A percentile compares a stretch with the other conserved stretches of the same genome.
Conservation (phyloP, 1,140 invertebrate species). For the Magallana ariakensis region DNA sequence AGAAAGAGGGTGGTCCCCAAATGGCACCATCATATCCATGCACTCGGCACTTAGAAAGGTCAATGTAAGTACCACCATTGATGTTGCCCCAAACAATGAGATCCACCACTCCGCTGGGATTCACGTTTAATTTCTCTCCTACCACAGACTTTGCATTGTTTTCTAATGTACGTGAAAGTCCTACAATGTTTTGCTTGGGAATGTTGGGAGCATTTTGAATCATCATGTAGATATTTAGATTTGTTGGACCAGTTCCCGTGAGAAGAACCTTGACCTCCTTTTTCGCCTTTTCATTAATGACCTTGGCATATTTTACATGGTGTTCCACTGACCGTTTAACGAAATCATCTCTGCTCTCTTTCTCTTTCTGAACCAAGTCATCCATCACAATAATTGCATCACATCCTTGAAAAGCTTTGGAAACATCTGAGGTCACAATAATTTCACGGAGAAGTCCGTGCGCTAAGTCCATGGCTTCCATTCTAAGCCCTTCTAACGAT, state of each 20-base stretch:
- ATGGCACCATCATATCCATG: constrained; percentile 77
- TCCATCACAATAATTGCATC: constrained; percentile 75
- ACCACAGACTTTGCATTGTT: constrained; percentile 76
- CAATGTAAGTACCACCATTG: constrained; percentile 71
- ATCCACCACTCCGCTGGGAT: constrained; percentile 75
- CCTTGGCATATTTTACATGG: constrained; percentile 71
- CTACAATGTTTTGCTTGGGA: constrained; percentile 74
- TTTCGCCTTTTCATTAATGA: constrained; percentile 71
- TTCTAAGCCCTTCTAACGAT: constrained; percentile 68
- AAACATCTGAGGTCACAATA: constrained; percentile 64
- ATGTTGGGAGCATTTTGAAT: constrained; percentile 72
- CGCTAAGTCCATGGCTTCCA: constrained; percentile 76
- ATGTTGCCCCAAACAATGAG: constrained; percentile 78
- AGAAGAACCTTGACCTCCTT: constrained; percentile 74
- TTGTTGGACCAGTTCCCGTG: constrained; percentile 74
- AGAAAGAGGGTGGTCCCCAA: constrained; percentile 76
- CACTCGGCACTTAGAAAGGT: constrained; percentile 70
- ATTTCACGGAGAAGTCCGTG: constrained; percentile 68
- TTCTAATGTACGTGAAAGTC: constrained; percentile 72
- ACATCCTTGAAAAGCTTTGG: constrained; percentile 75
- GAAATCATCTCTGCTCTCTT: constrained; percentile 67
- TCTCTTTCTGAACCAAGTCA: constrained; percentile 66
- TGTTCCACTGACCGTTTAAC: constrained; percentile 69
- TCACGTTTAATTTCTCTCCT: constrained; percentile 73
- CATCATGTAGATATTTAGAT: constrained; percentile 75